Base-by-base conservation (phyloP, 2,888 invertebrate genomes). In the Oxytorus armatus region DNA sequence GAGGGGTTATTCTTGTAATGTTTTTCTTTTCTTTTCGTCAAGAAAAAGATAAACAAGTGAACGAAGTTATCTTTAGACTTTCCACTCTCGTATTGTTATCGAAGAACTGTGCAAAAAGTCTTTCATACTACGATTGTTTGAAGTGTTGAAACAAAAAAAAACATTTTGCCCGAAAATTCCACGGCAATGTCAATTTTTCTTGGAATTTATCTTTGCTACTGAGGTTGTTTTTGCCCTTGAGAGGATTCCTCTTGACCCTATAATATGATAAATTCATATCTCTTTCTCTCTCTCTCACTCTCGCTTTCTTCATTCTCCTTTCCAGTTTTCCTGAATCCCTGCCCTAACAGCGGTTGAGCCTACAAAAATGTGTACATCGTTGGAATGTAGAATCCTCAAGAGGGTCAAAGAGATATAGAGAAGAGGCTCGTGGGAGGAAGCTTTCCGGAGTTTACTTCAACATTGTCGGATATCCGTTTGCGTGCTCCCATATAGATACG, bases 111-210 rank as follows among this genome's bases (percentile, higher is more conserved):
- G 16, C 10, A n/a, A 23, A n/a, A 53, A 23, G 16, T 53, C 11
- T 53, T 23, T 16, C 4, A 23, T 53, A 7, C 53, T 11, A 11
- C 21, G 21, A 39, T 36, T 59, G 10, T 33, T 39, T 39, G 14
- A 21, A 39, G 39, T 36, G 59, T 59, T 21, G 59, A 59, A 39
- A 59, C 39, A 36, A 59, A 39, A 59, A 18, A 36, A 59, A 39
- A 39, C 29, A 59, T 10, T 39, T 21, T 16, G 8, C 0, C 18
- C 11, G 0, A 18, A 39, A 10, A 23, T 36, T 59, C 23, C 39
- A 23, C 3, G 11, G 25, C 11, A 53, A 53, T 53, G 53, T 25
- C n/a, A 53, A 18, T 36, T 39, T 59, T 39, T 21, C 59, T 39
- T 16, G 7, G 18, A 39, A 59, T 39, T 59, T 18, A 10, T 33